A percentile compares a stretch with the other conserved stretches of the same genome.
These are phyloP conservation scores for Druceiella hillmani DNA, from an alignment of 2,888 invertebrate genomes.

Conservation along the genomic window DNA sequence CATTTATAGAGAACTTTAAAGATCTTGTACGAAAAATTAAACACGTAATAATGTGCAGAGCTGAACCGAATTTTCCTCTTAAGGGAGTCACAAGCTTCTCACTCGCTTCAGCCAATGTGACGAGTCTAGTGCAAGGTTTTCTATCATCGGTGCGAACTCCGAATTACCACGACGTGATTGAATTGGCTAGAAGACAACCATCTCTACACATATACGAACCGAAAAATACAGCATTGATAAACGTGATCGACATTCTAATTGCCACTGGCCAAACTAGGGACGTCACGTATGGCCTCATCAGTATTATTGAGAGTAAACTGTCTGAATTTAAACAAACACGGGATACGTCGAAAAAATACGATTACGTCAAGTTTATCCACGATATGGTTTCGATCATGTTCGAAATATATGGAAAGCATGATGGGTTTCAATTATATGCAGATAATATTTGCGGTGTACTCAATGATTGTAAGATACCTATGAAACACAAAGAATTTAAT, in stretches of 20 bases:
- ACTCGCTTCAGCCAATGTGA: constrained; percentile 55
- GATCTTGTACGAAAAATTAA: constrained; percentile 48
- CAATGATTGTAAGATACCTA: constrained; percentile 43
- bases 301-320: constrained; percentile 46
- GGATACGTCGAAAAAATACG: constrained; percentile 42
- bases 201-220: constrained; percentile 46
- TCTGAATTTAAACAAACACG: constrained; percentile 43
- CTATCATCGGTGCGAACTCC: constrained; percentile 44
- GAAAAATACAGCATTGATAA: constrained; percentile 46
- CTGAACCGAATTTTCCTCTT: constrained; percentile 42
- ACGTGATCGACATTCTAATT: constrained; percentile 44
- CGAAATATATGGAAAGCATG: constrained; percentile 45
- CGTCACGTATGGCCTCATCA: constrained; percentile 47
- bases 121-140: constrained; percentile 57
- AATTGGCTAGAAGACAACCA: constrained; percentile 41
- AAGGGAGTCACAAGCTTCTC: constrained; percentile 53
- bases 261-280: constrained; percentile 48
- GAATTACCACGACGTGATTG: constrained; percentile 45
- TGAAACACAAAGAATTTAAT: constrained; percentile 47
- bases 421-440: constrained; percentile 41
- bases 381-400: constrained; percentile 47
- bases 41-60: constrained; percentile 44
- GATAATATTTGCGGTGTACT: constrained; percentile 43
- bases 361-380: constrained; percentile 45
- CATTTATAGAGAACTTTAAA: constrained; percentile 61